Base-by-base conservation (phyloP, 2,113 vertebrate species). In the Ahaetulla prasina region DNA sequence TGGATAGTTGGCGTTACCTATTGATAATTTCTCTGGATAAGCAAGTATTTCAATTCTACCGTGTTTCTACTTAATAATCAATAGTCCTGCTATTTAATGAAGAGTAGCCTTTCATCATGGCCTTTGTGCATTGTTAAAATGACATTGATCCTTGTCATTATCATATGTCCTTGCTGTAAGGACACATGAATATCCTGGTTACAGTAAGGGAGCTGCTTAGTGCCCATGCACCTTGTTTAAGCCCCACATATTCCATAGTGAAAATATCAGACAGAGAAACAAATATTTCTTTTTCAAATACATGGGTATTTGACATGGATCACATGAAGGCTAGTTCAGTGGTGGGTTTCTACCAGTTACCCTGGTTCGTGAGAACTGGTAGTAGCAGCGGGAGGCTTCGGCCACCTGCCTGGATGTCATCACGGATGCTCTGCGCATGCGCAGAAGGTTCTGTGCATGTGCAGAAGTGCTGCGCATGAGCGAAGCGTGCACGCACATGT, bases 151-250 rank as follows among this genome's bases (percentile, higher is more conserved):
- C 90, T 95, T 96, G 95, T 94, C 97, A 97, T 98, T 98, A 97
- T 97, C 98, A 98, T 97, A 97, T 95, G 97, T 94, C 97, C 98
- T 98, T 98, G 97, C 54, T 95, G 91, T 96, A 96, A 97, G 97
- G 97, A 95, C 96, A 95, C 96, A 6, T 91, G 92, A 55, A 92
- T 97, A 96, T 96, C 95, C 95, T 92, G 96, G 93, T 96, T 96
- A 94, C 60, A 95, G 94, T 93, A 96, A 95, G 94, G 49, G 95
- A 87, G 53, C 14, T 94, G 92, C 92, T 97, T 97, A 95, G 96
- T 95, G 96, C 96, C 89, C 94, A 93, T 95, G 91, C 55, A 93
- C 93, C 94, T 97, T 96, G 92, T 95, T 91, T 93, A 93, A 96
- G 96, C 90, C 93, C 93, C 91, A 43, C 88, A 93, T 92, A 94